Evolutionary conservation across 1,140 invertebrate genomes (phyloP).

Genomic region (Drosophila serrata): DNA sequence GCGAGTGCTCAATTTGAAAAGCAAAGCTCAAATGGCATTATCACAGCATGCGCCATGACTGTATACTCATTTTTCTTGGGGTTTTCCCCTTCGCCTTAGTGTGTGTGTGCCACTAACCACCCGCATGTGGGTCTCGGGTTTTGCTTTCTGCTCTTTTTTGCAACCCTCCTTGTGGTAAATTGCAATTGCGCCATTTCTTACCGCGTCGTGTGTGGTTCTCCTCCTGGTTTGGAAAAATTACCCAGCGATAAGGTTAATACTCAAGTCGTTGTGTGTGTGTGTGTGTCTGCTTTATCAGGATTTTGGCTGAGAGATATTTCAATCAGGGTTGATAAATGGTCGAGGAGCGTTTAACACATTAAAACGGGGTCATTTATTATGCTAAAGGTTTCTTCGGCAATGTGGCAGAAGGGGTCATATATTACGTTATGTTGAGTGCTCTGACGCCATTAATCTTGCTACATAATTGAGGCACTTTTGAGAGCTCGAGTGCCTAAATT

Average conservation of each 20-base stretch:
- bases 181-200: conserved; percentile 63
- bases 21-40: conserved; percentile 78
- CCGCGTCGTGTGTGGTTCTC: conserved; percentile 59
- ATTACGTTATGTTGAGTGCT: conserved; percentile 19
- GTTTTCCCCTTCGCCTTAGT: too few relatives aligned
- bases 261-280: conserved; percentile 13
- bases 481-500: conserved; percentile 1
- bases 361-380: conserved; percentile 40
- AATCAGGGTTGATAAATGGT: conserved; percentile 49
- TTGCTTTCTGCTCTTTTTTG: conserved; percentile 55
- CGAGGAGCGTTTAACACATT: conserved; percentile 35
- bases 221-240: conserved; percentile 36
- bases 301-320: conserved; percentile 41
- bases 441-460: conserved; percentile 17
- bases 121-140: conserved; percentile 71
- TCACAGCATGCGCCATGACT: conserved; percentile 72
- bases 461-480: conserved; percentile 4
- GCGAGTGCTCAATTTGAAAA: conserved; percentile 81
- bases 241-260: conserved; percentile 51
- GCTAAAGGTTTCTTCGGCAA: conserved; percentile 35
- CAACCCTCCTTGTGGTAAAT: conserved; percentile 54
- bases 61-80: neutral
- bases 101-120: conserved; percentile 34
- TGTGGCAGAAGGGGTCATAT: conserved; percentile 18
- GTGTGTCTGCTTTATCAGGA: conserved; percentile 40